A percentile compares a stretch with the other conserved stretches of the same genome.
These are phyloP conservation scores for Gallirallus australis DNA, from an alignment of 2,797 vertebrate species.

Conservation along the genomic window DNA sequence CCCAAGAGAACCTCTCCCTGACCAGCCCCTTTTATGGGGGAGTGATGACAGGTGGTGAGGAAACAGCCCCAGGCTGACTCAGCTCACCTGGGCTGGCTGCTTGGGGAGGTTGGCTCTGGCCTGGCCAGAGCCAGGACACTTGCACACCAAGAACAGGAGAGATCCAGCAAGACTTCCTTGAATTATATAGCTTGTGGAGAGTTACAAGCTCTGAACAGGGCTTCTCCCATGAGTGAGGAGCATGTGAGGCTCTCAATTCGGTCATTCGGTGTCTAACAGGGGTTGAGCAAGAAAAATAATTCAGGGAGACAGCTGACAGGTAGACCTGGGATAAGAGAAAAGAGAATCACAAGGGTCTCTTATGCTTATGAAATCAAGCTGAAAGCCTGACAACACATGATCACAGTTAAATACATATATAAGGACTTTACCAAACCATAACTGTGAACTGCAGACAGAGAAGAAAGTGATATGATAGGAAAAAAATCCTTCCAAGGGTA, in stretches of 20 bases:
- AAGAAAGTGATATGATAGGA: neutral
- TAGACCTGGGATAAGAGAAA: neutral
- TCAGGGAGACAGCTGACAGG: neutral
- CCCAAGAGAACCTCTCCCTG: no score
- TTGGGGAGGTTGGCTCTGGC: no score
- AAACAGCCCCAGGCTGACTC: no score
- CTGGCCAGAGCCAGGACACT: neutral
- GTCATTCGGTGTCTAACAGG: neutral
- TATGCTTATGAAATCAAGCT: neutral
- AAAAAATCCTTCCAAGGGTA: neutral
- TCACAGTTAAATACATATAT: neutral
- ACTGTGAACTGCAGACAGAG: neutral
- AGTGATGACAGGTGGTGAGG: no score
- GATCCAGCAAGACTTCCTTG: neutral
- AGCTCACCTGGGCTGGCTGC: no score
- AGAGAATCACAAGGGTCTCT: neutral
- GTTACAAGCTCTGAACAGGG: neutral
- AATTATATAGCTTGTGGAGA: neutral
- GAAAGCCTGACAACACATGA: neutral
- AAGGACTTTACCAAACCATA: neutral
- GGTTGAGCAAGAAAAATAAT: neutral
- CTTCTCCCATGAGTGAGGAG: neutral
- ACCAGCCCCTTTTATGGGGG: no score
- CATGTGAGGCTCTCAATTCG: rapidly evolving
- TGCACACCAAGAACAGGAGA: neutral